Conservation (phyloP, 1,140 invertebrate genomes). For the Calycopis cecrops region DNA sequence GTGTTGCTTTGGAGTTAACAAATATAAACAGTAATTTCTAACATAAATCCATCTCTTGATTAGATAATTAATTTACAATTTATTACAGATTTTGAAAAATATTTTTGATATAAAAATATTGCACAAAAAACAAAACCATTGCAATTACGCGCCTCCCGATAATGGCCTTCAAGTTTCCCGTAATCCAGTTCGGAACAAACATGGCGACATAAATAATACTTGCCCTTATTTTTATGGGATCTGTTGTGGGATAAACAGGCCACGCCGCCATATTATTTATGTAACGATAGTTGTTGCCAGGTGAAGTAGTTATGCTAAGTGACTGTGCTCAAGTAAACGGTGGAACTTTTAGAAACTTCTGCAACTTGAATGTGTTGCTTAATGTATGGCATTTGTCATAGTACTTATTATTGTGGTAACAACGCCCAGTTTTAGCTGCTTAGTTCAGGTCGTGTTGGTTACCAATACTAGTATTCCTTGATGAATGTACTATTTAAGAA, state of each 20-base stretch:
- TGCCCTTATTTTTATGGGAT: conserved; percentile 4
- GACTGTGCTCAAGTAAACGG: background rate
- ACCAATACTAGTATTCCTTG: too few species aligned
- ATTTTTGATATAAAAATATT: too few species aligned
- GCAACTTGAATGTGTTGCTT: background rate
- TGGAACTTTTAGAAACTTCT: conserved; percentile 4
- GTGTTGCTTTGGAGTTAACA: too few species aligned
- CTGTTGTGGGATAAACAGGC: conserved; percentile 9
- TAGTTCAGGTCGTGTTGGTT: too few species aligned
- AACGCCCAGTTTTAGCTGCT: too few species aligned
- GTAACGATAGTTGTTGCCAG: conserved; percentile 9
- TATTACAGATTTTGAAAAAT: too few species aligned
- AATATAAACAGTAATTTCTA: too few species aligned
- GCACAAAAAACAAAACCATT: background rate
- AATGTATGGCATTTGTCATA: conserved; percentile 5
- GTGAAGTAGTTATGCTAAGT: conserved; percentile 10
- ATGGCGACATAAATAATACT: background rate
- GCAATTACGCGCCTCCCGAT: background rate
- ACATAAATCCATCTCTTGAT: too few species aligned
- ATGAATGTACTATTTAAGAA: too few species aligned
- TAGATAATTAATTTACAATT: too few species aligned
- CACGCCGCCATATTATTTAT: conserved; percentile 1
- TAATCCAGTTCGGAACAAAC: background rate
- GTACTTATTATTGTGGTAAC: conserved; percentile 2
- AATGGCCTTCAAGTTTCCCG: conserved; percentile 1